A percentile compares a stretch with the other conserved stretches of the same genome.
These are phyloP conservation scores for Armadillidium nasatum DNA, from an alignment of 1,140 invertebrate genomes.

Conservation along the genomic window DNA sequence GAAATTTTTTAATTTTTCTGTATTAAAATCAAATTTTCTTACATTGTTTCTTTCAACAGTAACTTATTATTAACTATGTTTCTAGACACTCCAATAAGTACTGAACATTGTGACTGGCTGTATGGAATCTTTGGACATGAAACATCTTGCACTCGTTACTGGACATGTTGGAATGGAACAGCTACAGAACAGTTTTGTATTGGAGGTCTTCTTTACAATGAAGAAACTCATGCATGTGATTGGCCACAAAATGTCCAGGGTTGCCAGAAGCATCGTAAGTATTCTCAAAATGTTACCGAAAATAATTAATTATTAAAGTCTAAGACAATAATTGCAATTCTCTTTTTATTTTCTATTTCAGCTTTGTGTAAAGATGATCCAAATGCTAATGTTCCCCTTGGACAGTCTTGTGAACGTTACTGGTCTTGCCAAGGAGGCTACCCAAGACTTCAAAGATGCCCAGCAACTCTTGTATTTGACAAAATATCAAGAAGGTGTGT, in stretches of 20 bases:
- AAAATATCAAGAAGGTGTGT: slow-evolving; percentile 74
- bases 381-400: slow-evolving; percentile 68
- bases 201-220: slow-evolving; percentile 83
- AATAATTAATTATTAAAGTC: neutral
- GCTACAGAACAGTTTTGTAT: slow-evolving; percentile 89
- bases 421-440: slow-evolving; percentile 51
- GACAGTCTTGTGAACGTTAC: slow-evolving; percentile 86
- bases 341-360: slow-evolving; percentile 50
- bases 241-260: slow-evolving; percentile 89
- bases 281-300: neutral
- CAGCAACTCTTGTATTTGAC: slow-evolving; percentile 55
- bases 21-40: too few relatives aligned
- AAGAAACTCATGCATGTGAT: slow-evolving; percentile 81
- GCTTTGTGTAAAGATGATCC: slow-evolving; percentile 84
- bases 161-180: slow-evolving; percentile 92
- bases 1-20: too few relatives aligned
- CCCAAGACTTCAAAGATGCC: too few relatives aligned
- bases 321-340: neutral
- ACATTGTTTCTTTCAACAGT: too few relatives aligned
- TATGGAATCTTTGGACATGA: slow-evolving; percentile 91
- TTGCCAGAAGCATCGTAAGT: slow-evolving; percentile 89
- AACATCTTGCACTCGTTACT: slow-evolving; percentile 85
- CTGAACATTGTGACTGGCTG: slow-evolving; percentile 85
- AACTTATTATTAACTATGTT: neutral
- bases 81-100: slow-evolving; percentile 71